Percentiles rank a stretch among this genome's conserved stretches.
phyloP scores from a whole-genome alignment of 2,888 invertebrate species.

The Nomada hirtipes region DNA sequence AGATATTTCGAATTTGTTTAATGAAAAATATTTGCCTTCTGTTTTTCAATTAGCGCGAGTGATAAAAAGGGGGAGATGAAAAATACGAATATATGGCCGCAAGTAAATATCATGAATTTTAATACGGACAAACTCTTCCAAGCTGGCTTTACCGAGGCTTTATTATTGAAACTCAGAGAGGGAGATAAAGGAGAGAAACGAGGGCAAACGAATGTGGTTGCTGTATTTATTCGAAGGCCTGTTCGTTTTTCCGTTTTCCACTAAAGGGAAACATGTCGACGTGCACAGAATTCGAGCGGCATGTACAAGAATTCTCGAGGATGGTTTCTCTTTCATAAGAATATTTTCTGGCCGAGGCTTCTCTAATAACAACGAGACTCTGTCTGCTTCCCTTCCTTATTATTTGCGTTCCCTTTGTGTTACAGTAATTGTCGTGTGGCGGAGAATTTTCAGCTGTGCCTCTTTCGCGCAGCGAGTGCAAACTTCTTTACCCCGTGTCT shows the following conservation, averaged over 20 bases:
- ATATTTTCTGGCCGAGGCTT: constrained; percentile 33
- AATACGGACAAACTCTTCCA: background rate
- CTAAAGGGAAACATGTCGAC: constrained; percentile 21
- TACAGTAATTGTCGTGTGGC: constrained; percentile 20
- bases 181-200: background rate
- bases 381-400: background rate
- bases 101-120: constrained; percentile 10
- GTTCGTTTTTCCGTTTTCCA: constrained; percentile 12
- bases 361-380: constrained; percentile 22
- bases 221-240: constrained; percentile 10
- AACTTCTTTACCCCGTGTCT: too few species aligned
- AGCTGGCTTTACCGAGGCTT: background rate
- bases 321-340: constrained; percentile 34
- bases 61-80: too few species aligned
- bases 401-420: constrained; percentile 13
- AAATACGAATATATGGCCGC: too few species aligned
- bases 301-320: constrained; percentile 7
- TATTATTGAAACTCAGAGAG: background rate
- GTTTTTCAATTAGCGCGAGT: too few species aligned
- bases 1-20: too few species aligned
- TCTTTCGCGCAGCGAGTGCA: background rate
- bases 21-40: too few species aligned
- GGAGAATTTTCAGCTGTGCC: constrained; percentile 1
- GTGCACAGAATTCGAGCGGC: constrained; percentile 28
- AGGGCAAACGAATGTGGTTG: background rate